A percentile compares a stretch with the other conserved stretches of the same genome.
Conservation (phyloP, 1,140 invertebrate genomes). For the Caenorhabditis brenneri region DNA sequence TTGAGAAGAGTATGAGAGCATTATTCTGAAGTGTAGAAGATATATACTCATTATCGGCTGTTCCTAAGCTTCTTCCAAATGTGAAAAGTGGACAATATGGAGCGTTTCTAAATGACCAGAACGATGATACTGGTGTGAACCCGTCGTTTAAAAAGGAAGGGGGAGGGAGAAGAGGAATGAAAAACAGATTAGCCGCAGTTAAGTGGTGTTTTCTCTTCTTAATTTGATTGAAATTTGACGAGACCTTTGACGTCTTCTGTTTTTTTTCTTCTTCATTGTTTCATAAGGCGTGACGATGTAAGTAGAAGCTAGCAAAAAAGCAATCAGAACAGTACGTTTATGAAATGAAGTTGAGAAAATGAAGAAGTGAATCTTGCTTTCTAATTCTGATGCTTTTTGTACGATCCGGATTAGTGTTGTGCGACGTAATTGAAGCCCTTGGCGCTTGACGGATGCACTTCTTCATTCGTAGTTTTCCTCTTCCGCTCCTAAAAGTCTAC, state of each 20-base stretch:
- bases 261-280: background rate
- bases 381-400: slow-evolving; percentile 1
- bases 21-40: background rate
- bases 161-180: background rate
- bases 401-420: slow-evolving; percentile 37
- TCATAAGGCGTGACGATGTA: background rate
- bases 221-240: slow-evolving; percentile 35
- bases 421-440: slow-evolving; percentile 37
- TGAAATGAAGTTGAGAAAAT: slow-evolving; percentile 3
- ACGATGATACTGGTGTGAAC: slow-evolving; percentile 30
- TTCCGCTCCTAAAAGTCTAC: background rate
- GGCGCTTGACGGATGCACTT: slow-evolving; percentile 4
- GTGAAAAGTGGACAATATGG: background rate
- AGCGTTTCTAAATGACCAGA: background rate
- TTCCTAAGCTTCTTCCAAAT: background rate
- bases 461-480: slow-evolving; percentile 24
- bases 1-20: background rate
- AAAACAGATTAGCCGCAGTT: slow-evolving; percentile 10
- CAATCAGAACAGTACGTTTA: slow-evolving; percentile 5
- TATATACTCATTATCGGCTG: background rate
- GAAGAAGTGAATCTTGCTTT: slow-evolving; percentile 36
- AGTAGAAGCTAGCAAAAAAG: background rate
- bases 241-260: background rate
- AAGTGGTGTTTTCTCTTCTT: background rate
- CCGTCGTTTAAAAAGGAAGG: background rate